These are phyloP conservation scores for Serinus canaria DNA, from an alignment of 2,113 vertebrate species.

Conservation along the genomic window DNA sequence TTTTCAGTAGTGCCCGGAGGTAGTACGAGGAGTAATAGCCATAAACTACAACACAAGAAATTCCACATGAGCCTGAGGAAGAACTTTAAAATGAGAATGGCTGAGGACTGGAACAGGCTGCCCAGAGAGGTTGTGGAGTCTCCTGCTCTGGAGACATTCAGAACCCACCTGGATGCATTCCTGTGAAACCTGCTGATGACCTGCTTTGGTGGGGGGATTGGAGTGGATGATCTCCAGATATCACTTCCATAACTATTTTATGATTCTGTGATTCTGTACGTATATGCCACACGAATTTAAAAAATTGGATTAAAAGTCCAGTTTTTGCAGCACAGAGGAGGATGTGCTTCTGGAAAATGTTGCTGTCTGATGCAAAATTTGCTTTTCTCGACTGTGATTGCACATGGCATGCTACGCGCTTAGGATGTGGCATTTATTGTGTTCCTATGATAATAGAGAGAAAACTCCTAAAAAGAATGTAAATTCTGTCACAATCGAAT, in stretches of 20 bases:
- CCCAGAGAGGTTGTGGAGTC: rapidly evolving
- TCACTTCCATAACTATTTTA: not conserved
- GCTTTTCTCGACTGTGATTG: not conserved
- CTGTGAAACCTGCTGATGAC: not conserved
- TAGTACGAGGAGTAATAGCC: not conserved
- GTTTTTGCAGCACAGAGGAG: not conserved
- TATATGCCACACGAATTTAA: not conserved
- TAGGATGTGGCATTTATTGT: not conserved
- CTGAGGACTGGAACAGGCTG: not conserved
- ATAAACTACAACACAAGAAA: not conserved
- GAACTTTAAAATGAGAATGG: not conserved
- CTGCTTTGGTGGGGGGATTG: no score
- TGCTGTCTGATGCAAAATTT: not conserved
- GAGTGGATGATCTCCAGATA: not conserved
- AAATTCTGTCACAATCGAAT: not conserved
- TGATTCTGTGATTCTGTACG: not conserved
- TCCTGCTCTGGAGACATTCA: not conserved
- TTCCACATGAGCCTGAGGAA: not conserved
- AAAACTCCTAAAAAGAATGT: not conserved
- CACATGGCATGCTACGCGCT: not conserved
- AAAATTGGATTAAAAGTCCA: rapidly evolving
- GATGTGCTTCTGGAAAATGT: rapidly evolving
- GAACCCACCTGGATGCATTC: not conserved
- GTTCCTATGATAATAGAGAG: not conserved
- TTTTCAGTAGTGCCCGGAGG: not conserved